Evolutionary conservation across 2,113 vertebrate genomes (phyloP), one percentile per base, ranked within the genome.

Genomic region (Toxotes chatareus): DNA sequence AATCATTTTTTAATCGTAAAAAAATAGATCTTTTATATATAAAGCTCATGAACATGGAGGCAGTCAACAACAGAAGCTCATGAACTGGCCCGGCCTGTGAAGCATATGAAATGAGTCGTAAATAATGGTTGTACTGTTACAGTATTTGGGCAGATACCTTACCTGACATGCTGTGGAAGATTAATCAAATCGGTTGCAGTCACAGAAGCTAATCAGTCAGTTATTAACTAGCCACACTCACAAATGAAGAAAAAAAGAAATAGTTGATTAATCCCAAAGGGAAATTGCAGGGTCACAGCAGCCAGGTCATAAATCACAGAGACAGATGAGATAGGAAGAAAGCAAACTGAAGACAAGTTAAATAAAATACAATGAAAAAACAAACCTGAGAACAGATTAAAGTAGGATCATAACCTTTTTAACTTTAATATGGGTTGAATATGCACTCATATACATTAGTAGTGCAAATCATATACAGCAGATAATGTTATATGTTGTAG

Each of bases 211-310:
- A 36, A 36, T 36, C 36, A 36, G 8, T 40, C 38, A 8, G 38
- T 40, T 8, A 40, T 9, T 40, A 40, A 5, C 6, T 40, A 40
- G 7, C 6, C 38, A 8, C 38, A 40, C 38, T 40, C 38, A 40
- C 8, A 40, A 40, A 8, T 40, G 38, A 36, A 36, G 36, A 36
- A 36, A 36, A 2, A 36, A 36, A 36, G 6, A 36, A 36, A 36
- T 21, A 2, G 56, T 53, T 78, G 46, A 21, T 46, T 61, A 53
- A 62, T 53, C 56, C 44, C 46, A 59, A 17, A 7, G 32, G 65
- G 51, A 76, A 60, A 59, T 57, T 73, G 10, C 38, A 46, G 57
- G 31, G 38, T 75, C 47, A 19, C 72, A 63, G 36, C 36, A 57
- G 51, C 38, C 38, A 40, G 8, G 8, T 69, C 66, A 60, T 40